Conservation (phyloP, 2,113 vertebrate species). For the Syrmaticus mikado region DNA sequence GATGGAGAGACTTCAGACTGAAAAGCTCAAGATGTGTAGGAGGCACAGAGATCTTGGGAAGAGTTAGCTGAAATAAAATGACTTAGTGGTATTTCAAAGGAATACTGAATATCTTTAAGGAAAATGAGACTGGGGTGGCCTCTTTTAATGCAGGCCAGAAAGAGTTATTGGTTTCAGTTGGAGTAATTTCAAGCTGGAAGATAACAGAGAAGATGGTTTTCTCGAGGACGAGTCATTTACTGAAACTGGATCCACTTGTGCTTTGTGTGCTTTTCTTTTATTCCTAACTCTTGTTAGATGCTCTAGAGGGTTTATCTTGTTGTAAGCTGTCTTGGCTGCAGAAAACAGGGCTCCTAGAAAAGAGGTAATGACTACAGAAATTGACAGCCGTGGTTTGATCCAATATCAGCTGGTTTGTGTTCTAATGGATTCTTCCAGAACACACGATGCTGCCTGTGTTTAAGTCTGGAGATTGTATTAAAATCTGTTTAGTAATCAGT, state of each 20-base stretch:
- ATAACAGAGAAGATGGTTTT: neutral
- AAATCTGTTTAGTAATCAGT: neutral
- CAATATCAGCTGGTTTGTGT: accelerated
- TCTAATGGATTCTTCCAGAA: neutral
- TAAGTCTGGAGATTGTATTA: neutral
- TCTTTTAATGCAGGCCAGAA: neutral
- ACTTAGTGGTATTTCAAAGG: neutral
- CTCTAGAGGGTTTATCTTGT: neutral
- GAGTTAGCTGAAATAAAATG: neutral
- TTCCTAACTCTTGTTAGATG: neutral
- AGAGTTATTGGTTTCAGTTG: neutral
- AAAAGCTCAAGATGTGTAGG: neutral
- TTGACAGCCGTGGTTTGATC: neutral
- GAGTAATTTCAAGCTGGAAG: neutral
- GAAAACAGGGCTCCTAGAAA: neutral
- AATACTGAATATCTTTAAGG: neutral
- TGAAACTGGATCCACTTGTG: neutral
- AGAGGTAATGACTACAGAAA: neutral
- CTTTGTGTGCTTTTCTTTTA: neutral
- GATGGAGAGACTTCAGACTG: neutral
- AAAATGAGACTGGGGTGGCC: neutral
- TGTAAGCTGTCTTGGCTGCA: neutral
- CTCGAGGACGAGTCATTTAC: neutral
- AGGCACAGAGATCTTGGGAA: neutral
- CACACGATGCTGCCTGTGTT: neutral